Evolutionary conservation across 2,888 invertebrate species (phyloP).

Genomic region (Leptinotarsa tumamoca): DNA sequence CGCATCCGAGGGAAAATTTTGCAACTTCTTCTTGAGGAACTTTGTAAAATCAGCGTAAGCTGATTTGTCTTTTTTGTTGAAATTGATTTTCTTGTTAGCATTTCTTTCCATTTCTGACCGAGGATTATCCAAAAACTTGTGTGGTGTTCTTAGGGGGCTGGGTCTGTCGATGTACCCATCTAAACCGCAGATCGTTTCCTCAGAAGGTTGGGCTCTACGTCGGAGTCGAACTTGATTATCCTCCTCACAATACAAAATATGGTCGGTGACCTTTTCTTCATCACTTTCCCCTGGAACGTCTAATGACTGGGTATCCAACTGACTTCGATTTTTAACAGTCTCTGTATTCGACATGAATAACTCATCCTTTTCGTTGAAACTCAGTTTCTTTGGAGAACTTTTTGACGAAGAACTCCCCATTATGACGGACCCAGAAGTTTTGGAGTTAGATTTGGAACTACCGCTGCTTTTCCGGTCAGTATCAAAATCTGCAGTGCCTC

Average conservation of each 20-base stretch:
- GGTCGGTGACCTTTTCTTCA: not conserved
- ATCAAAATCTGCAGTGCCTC: not conserved
- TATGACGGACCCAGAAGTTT: not conserved
- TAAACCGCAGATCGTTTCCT: conserved; percentile 2
- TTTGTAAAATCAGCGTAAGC: not conserved
- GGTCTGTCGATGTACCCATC: not conserved
- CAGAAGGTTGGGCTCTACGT: not conserved
- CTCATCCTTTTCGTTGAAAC: not conserved
- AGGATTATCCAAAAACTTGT: not conserved
- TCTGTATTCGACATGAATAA: not conserved
- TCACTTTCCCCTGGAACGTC: not conserved
- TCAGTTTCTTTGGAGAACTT: not conserved
- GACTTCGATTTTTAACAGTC: not conserved
- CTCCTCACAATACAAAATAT: conserved; percentile 5
- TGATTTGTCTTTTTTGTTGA: not conserved
- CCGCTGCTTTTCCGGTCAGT: not conserved
- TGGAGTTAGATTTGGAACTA: not conserved
- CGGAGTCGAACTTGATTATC: not conserved
- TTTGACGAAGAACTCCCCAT: not conserved
- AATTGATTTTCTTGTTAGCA: not conserved
- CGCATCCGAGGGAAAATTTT: conserved; percentile 19
- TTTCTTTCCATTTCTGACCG: not conserved
- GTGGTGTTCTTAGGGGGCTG: too few relatives aligned
- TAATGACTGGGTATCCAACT: not conserved
- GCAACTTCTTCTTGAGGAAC: not conserved